Conservation (phyloP, 2,113 vertebrate species). For the Bubo scandiacus region DNA sequence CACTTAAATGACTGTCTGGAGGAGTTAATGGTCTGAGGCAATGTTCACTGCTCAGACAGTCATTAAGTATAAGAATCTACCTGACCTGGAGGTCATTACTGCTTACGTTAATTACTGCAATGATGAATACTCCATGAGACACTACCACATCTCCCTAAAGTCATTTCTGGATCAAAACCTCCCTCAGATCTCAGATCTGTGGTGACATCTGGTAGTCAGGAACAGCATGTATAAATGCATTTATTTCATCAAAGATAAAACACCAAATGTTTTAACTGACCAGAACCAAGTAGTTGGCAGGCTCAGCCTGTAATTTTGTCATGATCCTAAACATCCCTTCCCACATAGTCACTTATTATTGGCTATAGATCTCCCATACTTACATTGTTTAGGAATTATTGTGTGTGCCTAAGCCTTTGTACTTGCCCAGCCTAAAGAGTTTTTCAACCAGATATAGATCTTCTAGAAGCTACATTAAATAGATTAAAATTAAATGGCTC, state of each 20-base stretch:
- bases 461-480: not conserved
- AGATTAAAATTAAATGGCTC: not conserved
- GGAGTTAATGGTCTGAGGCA: slow-evolving; percentile 10
- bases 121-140: not conserved
- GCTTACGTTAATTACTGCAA: not conserved
- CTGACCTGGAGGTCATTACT: slow-evolving; percentile 30
- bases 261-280: not conserved
- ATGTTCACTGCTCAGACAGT: not conserved
- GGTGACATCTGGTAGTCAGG: not conserved
- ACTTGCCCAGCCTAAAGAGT: not conserved
- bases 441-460: not conserved
- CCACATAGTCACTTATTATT: not conserved
- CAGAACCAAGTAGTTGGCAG: not conserved
- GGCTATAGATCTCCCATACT: not conserved
- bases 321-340: not conserved
- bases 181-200: not conserved
- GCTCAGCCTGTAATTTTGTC: not conserved
- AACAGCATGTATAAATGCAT: not conserved
- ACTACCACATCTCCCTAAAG: not conserved
- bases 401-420: not conserved
- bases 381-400: not conserved
- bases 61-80: slow-evolving; percentile 15
- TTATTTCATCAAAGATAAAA: not conserved
- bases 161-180: not conserved
- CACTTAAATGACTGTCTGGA: not conserved